phyloP scores from a whole-genome alignment of 35 echinoderm and acorn worm genomes.

The Chiridota heheva region DNA sequence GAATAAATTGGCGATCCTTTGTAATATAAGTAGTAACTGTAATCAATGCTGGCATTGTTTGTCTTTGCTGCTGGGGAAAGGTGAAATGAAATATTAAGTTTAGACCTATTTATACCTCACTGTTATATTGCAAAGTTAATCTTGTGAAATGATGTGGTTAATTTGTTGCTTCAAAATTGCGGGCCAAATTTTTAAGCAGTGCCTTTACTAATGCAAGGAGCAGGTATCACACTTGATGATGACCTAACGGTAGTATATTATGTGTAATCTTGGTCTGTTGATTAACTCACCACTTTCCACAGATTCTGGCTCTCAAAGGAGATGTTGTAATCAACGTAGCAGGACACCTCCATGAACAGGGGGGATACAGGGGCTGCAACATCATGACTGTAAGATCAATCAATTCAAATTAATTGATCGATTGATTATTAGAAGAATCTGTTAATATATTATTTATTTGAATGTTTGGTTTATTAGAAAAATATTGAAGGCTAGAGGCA shows the following conservation, averaged over 20 bases:
- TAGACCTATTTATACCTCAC: no score
- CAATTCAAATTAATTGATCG: slow-evolving; percentile 11
- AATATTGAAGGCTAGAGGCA: no score
- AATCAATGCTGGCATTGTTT: no score
- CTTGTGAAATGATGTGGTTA: no score
- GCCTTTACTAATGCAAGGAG: no score
- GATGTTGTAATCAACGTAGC: slow-evolving; percentile 98
- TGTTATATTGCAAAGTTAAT: no score
- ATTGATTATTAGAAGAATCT: background rate
- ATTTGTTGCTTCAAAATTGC: no score
- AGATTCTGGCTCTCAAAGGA: slow-evolving; percentile 69
- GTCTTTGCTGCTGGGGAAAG: no score
- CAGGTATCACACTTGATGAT: background rate
- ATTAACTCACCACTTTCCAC: slow-evolving; percentile 85
- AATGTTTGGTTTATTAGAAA: background rate
- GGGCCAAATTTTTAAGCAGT: no score
- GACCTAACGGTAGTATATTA: background rate
- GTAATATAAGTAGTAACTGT: no score
- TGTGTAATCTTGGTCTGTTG: background rate
- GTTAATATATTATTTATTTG: background rate
- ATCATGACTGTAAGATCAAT: slow-evolving; percentile 75
- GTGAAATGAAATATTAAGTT: no score
- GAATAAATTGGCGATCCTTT: no score
- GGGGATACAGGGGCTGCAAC: slow-evolving; percentile 94
- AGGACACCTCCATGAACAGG: slow-evolving; percentile 90